Evolutionary conservation across 2,888 invertebrate species (phyloP), one percentile per base, ranked within the genome.

Genomic region (Ferrisia virgata): DNA sequence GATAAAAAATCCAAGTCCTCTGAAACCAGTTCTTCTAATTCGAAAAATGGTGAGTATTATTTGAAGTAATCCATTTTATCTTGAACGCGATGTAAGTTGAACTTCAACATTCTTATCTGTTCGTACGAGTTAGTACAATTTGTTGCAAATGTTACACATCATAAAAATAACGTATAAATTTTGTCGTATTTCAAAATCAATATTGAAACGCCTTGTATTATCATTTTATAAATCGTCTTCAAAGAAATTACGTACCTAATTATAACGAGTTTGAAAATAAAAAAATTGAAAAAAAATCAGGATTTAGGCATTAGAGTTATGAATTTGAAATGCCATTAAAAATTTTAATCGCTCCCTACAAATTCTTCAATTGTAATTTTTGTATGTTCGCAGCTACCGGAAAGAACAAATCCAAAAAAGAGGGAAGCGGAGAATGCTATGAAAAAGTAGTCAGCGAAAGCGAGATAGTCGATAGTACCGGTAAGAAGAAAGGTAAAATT

Each of bases 401-500:
- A 31, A 58, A 28, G 6, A 18, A 15, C 36, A 81, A 53, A 58
- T 53, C 64, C 18, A n/a, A 28, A 15, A 58, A 28, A 58, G 58
- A 81, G 22, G 18, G 13, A 0, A 2, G 11, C 33, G 36, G 22
- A 58, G 53, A 81, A 58, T 31, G 11, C 15, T 81, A 25, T 36
- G 81, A 81, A 58, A 81, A 81, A 13, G 58, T 81, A 33, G 36
- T 36, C 58, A 58, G 53, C 36, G 58, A 81, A 33, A 58, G 33
- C 13, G 81, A 81, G n/a, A 81, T 81, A 18, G 47, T 81, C 81
- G 81, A 81, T 31, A 58, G 53, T n/a, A 58, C 53, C 53, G 81
- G 81, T 22, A 81, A 58, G 22, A 81, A 81, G 58, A 81, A 58
- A 53, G 81, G 81, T 47, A 81, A 81, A 81, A 81, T 81, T 36